phyloP scores from a whole-genome alignment of 2,797 vertebrate species.

The Stomatorhinus walkeri region DNA sequence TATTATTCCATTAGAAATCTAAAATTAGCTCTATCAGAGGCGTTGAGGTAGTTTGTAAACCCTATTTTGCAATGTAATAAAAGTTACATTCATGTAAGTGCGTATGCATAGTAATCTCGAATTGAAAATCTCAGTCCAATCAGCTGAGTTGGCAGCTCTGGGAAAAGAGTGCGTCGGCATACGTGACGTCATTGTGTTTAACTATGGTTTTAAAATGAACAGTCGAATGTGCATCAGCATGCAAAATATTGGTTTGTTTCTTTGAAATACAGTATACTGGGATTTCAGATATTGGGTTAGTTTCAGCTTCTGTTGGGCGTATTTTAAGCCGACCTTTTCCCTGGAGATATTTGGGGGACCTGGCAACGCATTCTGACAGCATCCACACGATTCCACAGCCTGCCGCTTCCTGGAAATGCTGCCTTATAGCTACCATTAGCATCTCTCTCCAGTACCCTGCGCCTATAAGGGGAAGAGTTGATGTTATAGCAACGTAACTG shows the following conservation, averaged over 20 bases:
- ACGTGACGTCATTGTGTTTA: not conserved
- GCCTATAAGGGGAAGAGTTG: not conserved
- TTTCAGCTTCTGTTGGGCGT: not conserved
- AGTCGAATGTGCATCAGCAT: not conserved
- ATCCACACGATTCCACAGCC: not conserved
- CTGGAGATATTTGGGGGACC: not conserved
- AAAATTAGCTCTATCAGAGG: not conserved
- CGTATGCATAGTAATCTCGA: not conserved
- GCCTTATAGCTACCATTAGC: not conserved
- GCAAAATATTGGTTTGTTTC: not conserved
- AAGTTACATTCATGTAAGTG: not conserved
- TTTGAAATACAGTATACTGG: not conserved
- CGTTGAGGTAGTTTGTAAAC: not conserved
- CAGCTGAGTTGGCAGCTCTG: not conserved
- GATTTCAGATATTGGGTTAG: not conserved
- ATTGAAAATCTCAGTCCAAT: not conserved
- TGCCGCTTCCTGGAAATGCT: not conserved
- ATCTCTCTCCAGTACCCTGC: not conserved
- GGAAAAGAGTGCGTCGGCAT: not conserved
- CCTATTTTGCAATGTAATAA: not conserved
- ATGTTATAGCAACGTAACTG: not conserved
- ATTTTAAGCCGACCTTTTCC: not conserved
- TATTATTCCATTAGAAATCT: not conserved
- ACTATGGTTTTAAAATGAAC: not conserved
- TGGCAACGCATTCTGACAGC: not conserved